Base-by-base conservation (phyloP, 2,888 invertebrate genomes). In the Hydrotaea diabolus region DNA sequence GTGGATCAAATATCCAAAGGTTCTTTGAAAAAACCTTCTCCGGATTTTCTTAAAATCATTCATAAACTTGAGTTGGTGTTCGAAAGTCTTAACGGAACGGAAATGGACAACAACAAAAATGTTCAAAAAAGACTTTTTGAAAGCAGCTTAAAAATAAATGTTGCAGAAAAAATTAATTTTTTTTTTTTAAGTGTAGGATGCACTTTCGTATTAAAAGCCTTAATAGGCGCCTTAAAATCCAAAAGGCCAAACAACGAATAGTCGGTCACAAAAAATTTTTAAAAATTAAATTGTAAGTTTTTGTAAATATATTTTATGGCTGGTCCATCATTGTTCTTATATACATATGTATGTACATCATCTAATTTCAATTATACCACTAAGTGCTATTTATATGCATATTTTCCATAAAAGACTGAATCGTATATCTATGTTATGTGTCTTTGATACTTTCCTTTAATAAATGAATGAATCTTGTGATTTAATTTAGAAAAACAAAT, bases 1-100 rank as follows among this genome's bases (percentile, higher is more conserved):
- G 81, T 81, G 1, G 76, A 76, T n/a, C 81, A 81, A 19, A 31
- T 77, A 1, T 72, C 81, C 15, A 81, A 73, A 9, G 77, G 73
- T 2, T 64, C 26, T 2, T 46, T 73, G 9, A 79, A 79, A 19
- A 79, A 72, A 19, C 73, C 78, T 8, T 72, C 78, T 21, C n/a
- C 49, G 11, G n/a, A n/a, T 11, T 36, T 36, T 11, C 31, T 64
- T 17, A 8, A 26, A 31, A 31, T 7, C 46, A 31, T 66, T 11
- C 36, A 66, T 39, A 17, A 55, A 55, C 11, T 55, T 11, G 55
- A 55, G 21, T 3, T 11, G 8, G 55, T 55, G 2, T 55, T 55
- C 21, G 11, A 55, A 19, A 19, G 21, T 9, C 8, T 55, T 8
- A 55, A 55, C 17, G 8, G 21, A 21, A 21, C n/a, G 11, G 7